These are phyloP conservation scores for Amphiura filiformis DNA, from an alignment of 35 echinoderm and acorn worm species.

Conservation along the genomic window DNA sequence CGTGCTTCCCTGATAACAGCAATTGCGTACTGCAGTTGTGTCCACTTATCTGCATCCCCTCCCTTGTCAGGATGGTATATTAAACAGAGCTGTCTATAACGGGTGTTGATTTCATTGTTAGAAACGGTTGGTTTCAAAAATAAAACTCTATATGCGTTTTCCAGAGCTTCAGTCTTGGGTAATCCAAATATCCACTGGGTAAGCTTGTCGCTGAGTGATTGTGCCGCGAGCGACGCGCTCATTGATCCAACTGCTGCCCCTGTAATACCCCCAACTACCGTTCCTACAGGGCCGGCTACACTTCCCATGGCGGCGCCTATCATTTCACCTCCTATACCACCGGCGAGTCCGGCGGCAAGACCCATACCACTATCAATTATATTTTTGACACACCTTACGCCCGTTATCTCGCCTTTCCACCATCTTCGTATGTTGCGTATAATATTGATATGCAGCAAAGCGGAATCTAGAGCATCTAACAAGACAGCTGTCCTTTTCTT, in stretches of 20 bases:
- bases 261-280: background rate
- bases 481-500: too few species aligned
- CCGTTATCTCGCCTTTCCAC: constrained; percentile 29
- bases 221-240: background rate
- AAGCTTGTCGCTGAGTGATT: background rate
- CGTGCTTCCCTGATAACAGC: background rate
- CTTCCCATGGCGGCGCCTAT: background rate
- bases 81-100: background rate
- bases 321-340: background rate
- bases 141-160: constrained; percentile 15
- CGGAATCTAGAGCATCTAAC: background rate
- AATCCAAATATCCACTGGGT: background rate
- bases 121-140: background rate
- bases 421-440: background rate
- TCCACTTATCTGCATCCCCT: background rate
- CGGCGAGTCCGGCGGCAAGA: background rate
- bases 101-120: constrained; percentile 9
- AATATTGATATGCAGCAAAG: background rate
- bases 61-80: constrained; percentile 27
- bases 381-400: constrained; percentile 16
- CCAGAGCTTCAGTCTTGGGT: background rate
- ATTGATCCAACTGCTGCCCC: background rate
- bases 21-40: background rate
- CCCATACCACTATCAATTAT: background rate
- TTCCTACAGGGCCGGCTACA: background rate